Evolutionary conservation across 64 coral and sea anemone species (phyloP), one percentile per base, ranked within the genome.

Genomic region (Dendrophyllia cribrosa): DNA sequence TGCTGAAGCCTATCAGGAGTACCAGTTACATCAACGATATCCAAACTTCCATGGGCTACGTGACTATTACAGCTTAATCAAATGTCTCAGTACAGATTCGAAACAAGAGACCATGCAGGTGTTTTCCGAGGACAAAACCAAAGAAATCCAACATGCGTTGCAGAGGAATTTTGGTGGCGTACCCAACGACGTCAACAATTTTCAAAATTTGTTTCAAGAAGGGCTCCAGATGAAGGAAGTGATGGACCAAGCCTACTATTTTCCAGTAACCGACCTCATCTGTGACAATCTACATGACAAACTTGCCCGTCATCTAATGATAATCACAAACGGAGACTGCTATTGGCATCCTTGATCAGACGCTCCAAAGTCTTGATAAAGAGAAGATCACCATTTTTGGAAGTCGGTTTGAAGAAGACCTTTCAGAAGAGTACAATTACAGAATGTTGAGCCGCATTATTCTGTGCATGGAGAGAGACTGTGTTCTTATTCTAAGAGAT

Each of bases 331-430:
- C 77, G 96, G 96, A 49, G 96, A 98, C 47, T 12, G 96, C 96
- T n/a, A 95, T 98, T 74, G 96, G 96, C 9, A 98, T 98, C 56
- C 51, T 98, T 44, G 87, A 95, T 47, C 87, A 90, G 43, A 98
- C 93, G 9, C 58, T 98, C 0, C 22, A 55, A 17, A 66, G 73
- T 75, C 74, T 95, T 9, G 70, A 90, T 3, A 98, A 93, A 63
- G 96, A 98, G 43, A 98, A 87, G 81, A 87, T 98, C 61, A 98
- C 96, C 63, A 95, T 98, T 11, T 98, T 93, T 91, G 96, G 96
- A 48, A 98, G 96, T 75, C 87, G 91, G 49, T 98, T 98, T 87
- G 90, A 95, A 82, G 96, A 98, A 75, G 96, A 98, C 58, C 96
- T 92, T 15, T 98, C 96, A 58, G 96, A 95, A 79, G 96, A 98